phyloP scores from a whole-genome alignment of 1,140 invertebrate species.

The Lamellibrachia luymesi region DNA sequence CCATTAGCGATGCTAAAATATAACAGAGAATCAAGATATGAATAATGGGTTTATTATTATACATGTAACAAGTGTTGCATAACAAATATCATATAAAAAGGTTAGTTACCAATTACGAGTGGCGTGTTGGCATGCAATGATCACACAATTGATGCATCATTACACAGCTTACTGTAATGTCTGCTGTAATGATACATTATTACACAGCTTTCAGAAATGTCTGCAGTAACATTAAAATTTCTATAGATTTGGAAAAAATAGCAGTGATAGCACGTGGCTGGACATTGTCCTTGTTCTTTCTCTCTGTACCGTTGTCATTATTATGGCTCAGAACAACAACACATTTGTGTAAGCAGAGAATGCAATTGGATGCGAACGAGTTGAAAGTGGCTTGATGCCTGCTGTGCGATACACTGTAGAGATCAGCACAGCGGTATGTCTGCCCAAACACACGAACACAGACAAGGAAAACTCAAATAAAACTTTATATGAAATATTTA shows the following conservation, averaged over 20 bases:
- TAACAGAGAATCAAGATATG: no score
- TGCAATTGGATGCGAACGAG: neutral
- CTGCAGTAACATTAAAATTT: neutral
- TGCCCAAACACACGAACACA: neutral
- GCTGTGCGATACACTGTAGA: neutral
- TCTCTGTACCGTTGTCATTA: neutral
- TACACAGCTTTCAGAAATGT: no score
- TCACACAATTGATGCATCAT: no score
- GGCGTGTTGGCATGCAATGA: no score
- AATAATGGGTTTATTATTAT: no score
- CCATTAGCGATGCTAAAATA: no score
- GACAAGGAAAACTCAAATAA: conserved; percentile 5
- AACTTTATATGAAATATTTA: conserved; percentile 6
- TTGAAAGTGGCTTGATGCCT: neutral
- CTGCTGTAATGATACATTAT: no score
- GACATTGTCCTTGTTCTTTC: neutral
- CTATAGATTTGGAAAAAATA: neutral
- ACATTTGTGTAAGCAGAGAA: neutral
- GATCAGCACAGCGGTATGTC: neutral
- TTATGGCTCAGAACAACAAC: neutral
- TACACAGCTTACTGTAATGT: no score
- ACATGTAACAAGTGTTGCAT: no score
- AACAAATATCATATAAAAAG: no score
- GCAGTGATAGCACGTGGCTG: neutral
- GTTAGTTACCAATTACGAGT: no score